phyloP scores from a whole-genome alignment of 1,140 invertebrate species.

The Trinorchestia longiramus region DNA sequence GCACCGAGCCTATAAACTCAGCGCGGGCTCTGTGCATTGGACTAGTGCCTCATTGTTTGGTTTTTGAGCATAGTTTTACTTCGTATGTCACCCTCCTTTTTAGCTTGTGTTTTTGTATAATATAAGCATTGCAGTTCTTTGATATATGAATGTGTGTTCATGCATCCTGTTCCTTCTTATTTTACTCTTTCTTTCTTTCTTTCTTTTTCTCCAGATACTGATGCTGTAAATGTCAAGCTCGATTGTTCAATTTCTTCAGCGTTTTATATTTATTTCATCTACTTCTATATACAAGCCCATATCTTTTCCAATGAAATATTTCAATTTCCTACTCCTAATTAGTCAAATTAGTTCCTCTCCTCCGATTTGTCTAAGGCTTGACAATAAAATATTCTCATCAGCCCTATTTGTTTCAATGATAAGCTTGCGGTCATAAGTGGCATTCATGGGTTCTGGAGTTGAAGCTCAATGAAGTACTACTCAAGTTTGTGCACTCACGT shows the following conservation, averaged over 20 bases:
- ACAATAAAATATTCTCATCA: not conserved
- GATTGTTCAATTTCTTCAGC: not conserved
- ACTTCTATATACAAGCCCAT: not conserved
- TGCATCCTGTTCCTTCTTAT: no score
- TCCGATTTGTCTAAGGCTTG: not conserved
- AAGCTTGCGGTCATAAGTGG: not conserved
- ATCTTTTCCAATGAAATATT: not conserved
- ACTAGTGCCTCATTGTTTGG: not conserved
- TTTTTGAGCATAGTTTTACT: not conserved
- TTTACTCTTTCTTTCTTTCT: not conserved
- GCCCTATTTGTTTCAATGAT: not conserved
- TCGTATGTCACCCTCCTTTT: not conserved
- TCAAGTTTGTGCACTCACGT: no score
- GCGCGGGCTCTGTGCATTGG: not conserved
- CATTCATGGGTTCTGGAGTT: not conserved
- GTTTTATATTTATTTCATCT: not conserved
- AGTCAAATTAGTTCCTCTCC: not conserved
- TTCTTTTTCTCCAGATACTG: not conserved
- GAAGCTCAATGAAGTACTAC: not conserved
- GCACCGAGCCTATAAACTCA: not conserved
- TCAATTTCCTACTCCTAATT: not conserved
- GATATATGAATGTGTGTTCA: no score
- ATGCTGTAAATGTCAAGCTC: not conserved
- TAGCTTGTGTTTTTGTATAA: not conserved
- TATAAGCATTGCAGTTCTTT: not conserved